Evolutionary conservation across 2,888 invertebrate species (phyloP), one percentile per base, ranked within the genome.

Genomic region (Parelbella ahira): DNA sequence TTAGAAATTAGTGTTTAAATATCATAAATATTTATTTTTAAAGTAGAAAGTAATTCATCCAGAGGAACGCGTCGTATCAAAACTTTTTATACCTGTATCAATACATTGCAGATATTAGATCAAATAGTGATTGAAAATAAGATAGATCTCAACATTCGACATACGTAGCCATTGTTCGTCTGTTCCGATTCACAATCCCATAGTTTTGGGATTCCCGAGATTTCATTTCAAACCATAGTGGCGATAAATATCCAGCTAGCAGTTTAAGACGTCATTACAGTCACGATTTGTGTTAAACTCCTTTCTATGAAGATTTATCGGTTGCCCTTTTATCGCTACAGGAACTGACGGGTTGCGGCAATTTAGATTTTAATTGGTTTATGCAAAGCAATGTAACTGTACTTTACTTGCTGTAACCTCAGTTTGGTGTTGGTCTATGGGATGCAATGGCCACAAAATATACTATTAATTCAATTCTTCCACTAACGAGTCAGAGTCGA

Each of bases 221-320:
- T 25, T 24, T 25, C 13, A 6, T 32, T 20, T 33, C 10, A 47
- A 44, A 39, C 29, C 36, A 47, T 37, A 47, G 57, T 48, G 21
- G 58, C 59, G 58, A 74, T 79, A 79, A 78, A 75, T 75, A 66
- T 71, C 59, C 48, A 34, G 49, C 34, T 15, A 34, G 34, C 42
- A 42, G 42, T 42, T 34, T 42, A 42, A 54, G 56, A 64, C 71
- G 72, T 66, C 70, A 69, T 71, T 76, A 67, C 44, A 66, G 77
- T 80, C 83, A 82, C 82, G 82, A 79, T 61, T 62, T 63, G 67
- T 66, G 73, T 70, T 76, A 69, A 63, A 71, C 68, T 60, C 62
- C 66, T 65, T 63, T 64, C 54, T 51, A 49, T 43, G 41, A 50
- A 63, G 71, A 82, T 82, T 81, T 80, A 81, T 80, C 51, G 58